Percentiles rank a stretch among this genome's conserved stretches.
phyloP scores from a whole-genome alignment of 2,888 invertebrate species.

The Autographa gamma region DNA sequence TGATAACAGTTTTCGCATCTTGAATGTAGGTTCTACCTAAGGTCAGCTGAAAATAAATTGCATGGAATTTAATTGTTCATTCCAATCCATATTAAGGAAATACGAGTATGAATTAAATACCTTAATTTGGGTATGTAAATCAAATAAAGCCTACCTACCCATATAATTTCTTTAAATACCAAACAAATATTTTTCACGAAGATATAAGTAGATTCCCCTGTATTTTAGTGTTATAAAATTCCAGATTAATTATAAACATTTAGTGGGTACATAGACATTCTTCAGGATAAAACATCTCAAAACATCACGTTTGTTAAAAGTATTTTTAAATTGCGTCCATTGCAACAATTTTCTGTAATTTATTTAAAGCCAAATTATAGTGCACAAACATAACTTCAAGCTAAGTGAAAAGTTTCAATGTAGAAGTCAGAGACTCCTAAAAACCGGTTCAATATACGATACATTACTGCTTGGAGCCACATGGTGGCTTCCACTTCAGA shows the following conservation, averaged over 20 bases:
- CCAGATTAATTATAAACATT: too few relatives aligned
- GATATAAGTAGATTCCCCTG: too few relatives aligned
- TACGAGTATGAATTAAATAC: too few relatives aligned
- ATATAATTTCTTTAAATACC: too few relatives aligned
- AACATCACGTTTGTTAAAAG: background rate
- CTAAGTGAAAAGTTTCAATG: slow-evolving; percentile 13
- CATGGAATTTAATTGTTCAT: background rate
- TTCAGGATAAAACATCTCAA: too few relatives aligned
- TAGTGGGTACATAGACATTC: too few relatives aligned
- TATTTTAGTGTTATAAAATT: too few relatives aligned
- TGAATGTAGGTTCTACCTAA: slow-evolving; percentile 14
- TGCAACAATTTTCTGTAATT: background rate
- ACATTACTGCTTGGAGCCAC: slow-evolving; percentile 25
- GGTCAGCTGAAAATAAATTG: background rate
- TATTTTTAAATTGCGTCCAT: background rate
- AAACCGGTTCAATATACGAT: slow-evolving; percentile 37
- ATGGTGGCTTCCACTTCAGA: slow-evolving; percentile 38
- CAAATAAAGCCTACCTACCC: too few relatives aligned
- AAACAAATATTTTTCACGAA: too few relatives aligned
- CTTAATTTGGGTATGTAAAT: too few relatives aligned
- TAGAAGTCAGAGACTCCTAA: background rate
- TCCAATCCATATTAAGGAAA: background rate
- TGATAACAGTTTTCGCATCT: slow-evolving; percentile 33
- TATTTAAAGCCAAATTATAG: background rate
- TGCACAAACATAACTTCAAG: background rate